Conservation (phyloP, 2,888 invertebrate species). For the Platycnemis pennipes region DNA sequence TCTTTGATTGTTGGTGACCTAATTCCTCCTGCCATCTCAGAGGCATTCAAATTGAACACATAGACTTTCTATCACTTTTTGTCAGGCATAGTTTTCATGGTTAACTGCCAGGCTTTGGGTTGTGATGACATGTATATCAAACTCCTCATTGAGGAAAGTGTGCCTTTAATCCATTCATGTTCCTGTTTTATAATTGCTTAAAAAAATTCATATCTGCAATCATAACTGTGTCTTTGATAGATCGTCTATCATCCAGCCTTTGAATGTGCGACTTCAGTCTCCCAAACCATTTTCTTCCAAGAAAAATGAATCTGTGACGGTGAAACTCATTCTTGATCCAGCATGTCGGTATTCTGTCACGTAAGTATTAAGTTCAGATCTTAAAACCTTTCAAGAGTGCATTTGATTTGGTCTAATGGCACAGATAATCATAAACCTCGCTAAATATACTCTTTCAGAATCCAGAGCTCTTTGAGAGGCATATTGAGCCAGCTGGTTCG, state of each 20-base stretch:
- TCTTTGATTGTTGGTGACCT: too few relatives aligned
- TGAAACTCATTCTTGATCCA: constrained; percentile 86
- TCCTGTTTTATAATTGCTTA: too few relatives aligned
- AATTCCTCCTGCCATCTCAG: too few relatives aligned
- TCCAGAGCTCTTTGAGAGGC: constrained; percentile 82
- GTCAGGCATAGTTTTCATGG: too few relatives aligned
- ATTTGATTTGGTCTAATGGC: not conserved
- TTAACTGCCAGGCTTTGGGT: too few relatives aligned
- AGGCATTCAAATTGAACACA: too few relatives aligned
- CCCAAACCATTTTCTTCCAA: constrained; percentile 80
- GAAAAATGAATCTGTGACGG: constrained; percentile 78
- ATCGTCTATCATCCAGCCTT: constrained; percentile 76
- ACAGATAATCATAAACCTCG: too few relatives aligned
- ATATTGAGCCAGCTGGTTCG: constrained; percentile 84
- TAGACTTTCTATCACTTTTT: too few relatives aligned
- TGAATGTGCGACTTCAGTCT: constrained; percentile 83
- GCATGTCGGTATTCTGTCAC: constrained; percentile 86
- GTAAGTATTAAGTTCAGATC: constrained; percentile 77
- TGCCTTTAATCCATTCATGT: too few relatives aligned
- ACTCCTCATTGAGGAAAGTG: too few relatives aligned
- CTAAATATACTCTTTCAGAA: not conserved
- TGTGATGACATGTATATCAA: too few relatives aligned
- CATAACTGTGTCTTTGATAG: not conserved
- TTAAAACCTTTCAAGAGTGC: not conserved
- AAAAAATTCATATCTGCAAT: not conserved